Evolutionary conservation across 2,113 vertebrate genomes (phyloP).

Genomic region (Maccullochella peelii): DNA sequence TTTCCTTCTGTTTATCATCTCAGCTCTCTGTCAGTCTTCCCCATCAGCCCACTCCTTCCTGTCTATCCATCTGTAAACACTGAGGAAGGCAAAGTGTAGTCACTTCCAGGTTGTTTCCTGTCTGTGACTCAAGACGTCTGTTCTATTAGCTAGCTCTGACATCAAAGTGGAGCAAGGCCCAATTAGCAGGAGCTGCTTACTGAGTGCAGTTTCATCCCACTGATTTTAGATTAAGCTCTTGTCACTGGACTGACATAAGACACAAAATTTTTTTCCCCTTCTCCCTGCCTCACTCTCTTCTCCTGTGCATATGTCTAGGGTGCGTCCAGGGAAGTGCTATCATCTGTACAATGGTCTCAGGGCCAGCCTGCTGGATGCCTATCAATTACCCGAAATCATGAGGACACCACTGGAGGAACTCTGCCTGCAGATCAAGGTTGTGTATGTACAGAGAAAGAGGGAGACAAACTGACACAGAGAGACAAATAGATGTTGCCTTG

Average conservation of each 20-base stretch:
- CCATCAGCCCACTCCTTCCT: constrained; percentile 2
- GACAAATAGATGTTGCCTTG: constrained; percentile 1
- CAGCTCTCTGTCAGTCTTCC: constrained; percentile 31
- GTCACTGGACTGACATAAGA: constrained; percentile 34
- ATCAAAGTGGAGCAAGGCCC: constrained; percentile 60
- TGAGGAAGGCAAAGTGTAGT: constrained; percentile 33
- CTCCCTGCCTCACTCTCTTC: not conserved
- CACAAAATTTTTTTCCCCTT: not conserved
- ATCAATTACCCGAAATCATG: constrained; percentile 96
- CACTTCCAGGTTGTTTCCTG: constrained; percentile 52
- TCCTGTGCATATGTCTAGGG: constrained; percentile 81
- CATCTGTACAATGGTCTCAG: constrained; percentile 95
- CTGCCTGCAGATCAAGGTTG: constrained; percentile 97
- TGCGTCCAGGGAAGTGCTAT: constrained; percentile 95
- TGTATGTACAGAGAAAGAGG: constrained; percentile 7
- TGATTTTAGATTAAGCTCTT: constrained; percentile 57
- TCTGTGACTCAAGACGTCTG: constrained; percentile 43
- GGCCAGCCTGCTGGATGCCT: constrained; percentile 93
- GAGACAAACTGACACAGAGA: constrained; percentile 9
- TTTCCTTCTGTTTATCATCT: constrained; percentile 24
- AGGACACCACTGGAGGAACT: constrained; percentile 97
- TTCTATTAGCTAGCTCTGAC: constrained; percentile 42
- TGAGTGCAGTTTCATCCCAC: constrained; percentile 47
- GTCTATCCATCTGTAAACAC: constrained; percentile 39
- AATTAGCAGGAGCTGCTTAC: constrained; percentile 67